Evolutionary conservation across 2,113 vertebrate genomes (phyloP), one percentile per base, ranked within the genome.

Genomic region (Desmodus rotundus): DNA sequence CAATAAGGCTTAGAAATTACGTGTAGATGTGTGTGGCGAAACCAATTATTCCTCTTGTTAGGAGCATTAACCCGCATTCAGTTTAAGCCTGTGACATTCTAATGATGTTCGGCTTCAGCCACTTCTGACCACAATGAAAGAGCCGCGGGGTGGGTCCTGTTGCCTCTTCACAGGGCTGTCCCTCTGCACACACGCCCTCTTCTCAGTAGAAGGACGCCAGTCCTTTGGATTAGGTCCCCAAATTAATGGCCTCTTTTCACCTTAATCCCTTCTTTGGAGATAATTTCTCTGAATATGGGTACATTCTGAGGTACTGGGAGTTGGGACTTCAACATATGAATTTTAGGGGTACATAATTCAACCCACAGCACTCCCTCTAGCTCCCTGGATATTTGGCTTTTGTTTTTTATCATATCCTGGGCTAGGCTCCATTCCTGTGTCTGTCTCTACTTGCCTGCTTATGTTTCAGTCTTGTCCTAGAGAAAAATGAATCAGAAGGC

Each of bases 1-100:
- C 76, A 94, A 90, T 74, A 89, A 83, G 87, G 73, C 78, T 94
- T 89, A 45, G 94, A 97, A 97, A 96, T 91, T 74, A 95, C 91
- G 91, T 87, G 91, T 93, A 95, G 96, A 92, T 45, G 77, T 95
- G 95, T 90, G 36, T 61, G 78, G 70, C 68, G 91, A 92, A 95
- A 70, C 77, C 78, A 96, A 96, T 95, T 96, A 94, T 72, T 93
- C 78, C 8, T 93, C 85, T 95, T 94, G 86, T 94, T 96, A 56
- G 22, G 74, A 97, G 94, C 91, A 58, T 96, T 74, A 96, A 89
- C 95, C 67, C 72, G 41, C 77, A 28, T 83, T 84, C 72, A 13
- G 20, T 65, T 85, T 68, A 61, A 94, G 82, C 72, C 73, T 41
- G 0, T 70, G 90, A n/a, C 83, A 65, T 11, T 43, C 90, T 96